phyloP scores from a whole-genome alignment of 2,888 invertebrate species.

The Altica lythri region DNA sequence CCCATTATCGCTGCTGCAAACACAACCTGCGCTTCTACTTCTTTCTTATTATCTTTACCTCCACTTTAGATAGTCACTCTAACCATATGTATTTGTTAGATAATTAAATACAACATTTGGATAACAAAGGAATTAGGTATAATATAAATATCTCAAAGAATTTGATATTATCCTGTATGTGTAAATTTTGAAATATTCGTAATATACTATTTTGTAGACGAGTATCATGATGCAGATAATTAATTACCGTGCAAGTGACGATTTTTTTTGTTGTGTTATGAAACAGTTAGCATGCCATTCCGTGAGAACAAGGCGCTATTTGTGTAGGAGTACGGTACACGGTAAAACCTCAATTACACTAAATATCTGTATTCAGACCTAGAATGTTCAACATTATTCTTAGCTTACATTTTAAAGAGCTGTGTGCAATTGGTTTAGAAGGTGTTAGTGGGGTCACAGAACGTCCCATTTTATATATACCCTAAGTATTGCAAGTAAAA shows the following conservation, averaged over 20 bases:
- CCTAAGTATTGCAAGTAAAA: neutral
- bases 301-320: slow-evolving; percentile 28
- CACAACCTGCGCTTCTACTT: too few relatives aligned
- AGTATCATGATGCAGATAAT: slow-evolving; percentile 18
- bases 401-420: neutral
- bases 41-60: too few relatives aligned
- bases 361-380: too few relatives aligned
- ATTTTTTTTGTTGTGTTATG: slow-evolving; percentile 29
- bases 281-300: slow-evolving; percentile 32
- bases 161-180: slow-evolving; percentile 15
- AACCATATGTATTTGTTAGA: slow-evolving; percentile 26
- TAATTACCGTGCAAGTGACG: slow-evolving; percentile 19
- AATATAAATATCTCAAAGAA: neutral
- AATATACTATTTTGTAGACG: slow-evolving; percentile 22
- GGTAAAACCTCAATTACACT: slow-evolving; percentile 21
- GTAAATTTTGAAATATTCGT: slow-evolving; percentile 23
- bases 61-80: slow-evolving; percentile 21
- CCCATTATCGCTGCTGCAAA: too few relatives aligned
- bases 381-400: neutral
- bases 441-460: slow-evolving; percentile 8
- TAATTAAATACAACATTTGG: too few relatives aligned
- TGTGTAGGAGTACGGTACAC: slow-evolving; percentile 28
- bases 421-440: neutral
- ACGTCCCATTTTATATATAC: neutral
- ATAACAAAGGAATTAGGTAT: too few relatives aligned